phyloP scores from a whole-genome alignment of 2,888 invertebrate species.

The Podotricha telesiphe region DNA sequence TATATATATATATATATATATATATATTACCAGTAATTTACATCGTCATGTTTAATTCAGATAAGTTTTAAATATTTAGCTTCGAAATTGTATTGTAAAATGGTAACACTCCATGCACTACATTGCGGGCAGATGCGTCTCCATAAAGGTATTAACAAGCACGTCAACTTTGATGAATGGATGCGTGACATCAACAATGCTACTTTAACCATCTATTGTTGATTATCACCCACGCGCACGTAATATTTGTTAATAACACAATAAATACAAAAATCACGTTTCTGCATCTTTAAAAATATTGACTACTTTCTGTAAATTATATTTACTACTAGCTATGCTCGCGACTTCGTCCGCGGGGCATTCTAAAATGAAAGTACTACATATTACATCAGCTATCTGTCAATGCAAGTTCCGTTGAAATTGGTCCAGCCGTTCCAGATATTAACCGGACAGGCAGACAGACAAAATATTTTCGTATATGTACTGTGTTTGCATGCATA shows the following conservation, averaged over 20 bases:
- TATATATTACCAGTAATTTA: no score
- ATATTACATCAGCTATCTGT: no score
- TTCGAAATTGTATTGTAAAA: neutral
- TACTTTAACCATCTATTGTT: constrained; percentile 52
- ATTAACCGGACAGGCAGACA: no score
- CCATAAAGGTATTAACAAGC: constrained; percentile 47
- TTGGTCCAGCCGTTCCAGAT: no score
- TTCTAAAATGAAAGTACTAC: no score
- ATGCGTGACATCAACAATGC: constrained; percentile 70
- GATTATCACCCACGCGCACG: constrained; percentile 46
- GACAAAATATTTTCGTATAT: no score
- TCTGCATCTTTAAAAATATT: neutral
- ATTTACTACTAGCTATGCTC: neutral
- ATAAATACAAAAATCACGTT: constrained; percentile 57
- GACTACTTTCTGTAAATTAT: neutral
- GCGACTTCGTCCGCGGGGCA: no score
- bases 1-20: no score
- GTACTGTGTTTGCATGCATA: no score
- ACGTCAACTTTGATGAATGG: constrained; percentile 61
- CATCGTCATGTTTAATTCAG: no score
- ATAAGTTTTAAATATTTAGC: neutral
- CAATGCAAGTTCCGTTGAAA: no score
- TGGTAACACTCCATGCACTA: constrained; percentile 21
- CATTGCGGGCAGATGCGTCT: constrained; percentile 52
- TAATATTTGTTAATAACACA: constrained; percentile 57